phyloP scores from a whole-genome alignment of 2,113 vertebrate species.

The Periophthalmodon schlosseri region DNA sequence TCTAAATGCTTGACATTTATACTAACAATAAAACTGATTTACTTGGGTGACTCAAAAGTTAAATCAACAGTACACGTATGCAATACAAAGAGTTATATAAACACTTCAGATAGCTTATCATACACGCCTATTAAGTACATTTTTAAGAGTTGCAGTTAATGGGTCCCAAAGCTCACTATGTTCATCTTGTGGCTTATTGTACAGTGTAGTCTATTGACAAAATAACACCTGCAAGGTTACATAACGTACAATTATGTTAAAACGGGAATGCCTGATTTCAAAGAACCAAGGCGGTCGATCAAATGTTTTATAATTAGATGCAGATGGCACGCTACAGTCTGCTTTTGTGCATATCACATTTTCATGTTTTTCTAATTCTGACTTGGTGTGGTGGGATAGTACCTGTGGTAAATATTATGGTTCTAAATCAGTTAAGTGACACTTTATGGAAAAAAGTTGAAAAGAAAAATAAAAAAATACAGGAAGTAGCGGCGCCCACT shows the following conservation, averaged over 20 bases:
- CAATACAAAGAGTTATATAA: not conserved
- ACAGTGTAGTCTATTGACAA: not conserved
- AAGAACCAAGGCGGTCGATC: too few relatives aligned
- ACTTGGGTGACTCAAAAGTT: not conserved
- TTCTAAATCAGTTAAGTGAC: too few relatives aligned
- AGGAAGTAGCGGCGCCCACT: too few relatives aligned
- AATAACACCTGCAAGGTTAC: not conserved
- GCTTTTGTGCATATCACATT: too few relatives aligned
- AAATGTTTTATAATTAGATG: too few relatives aligned
- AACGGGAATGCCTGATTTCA: too few relatives aligned
- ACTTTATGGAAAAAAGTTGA: too few relatives aligned
- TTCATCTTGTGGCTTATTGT: not conserved
- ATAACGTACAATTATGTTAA: not conserved
- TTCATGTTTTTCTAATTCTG: too few relatives aligned
- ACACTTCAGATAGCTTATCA: not conserved
- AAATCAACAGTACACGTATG: not conserved
- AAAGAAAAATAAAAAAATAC: too few relatives aligned
- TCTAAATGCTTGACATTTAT: not conserved
- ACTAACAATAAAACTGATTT: not conserved
- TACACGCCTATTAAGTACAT: not conserved
- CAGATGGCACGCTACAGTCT: too few relatives aligned
- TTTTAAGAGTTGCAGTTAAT: not conserved
- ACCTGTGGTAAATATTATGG: too few relatives aligned
- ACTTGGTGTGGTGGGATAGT: too few relatives aligned
- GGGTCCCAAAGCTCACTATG: not conserved